A percentile compares a stretch with the other conserved stretches of the same genome.
phyloP scores from a whole-genome alignment of 2,113 vertebrate species.

The Fregetta grallaria region DNA sequence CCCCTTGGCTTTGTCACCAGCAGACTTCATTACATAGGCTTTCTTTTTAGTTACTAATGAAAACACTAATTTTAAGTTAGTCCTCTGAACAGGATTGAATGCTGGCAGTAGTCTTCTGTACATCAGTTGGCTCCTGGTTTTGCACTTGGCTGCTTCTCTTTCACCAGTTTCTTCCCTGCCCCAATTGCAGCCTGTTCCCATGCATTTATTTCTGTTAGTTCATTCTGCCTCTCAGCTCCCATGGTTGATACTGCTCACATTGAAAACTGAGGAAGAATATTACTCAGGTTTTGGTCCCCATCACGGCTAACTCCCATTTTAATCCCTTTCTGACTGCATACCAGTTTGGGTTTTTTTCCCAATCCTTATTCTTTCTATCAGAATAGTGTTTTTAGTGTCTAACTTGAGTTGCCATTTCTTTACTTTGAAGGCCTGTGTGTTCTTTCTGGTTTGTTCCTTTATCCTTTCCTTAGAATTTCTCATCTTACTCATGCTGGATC shows the following conservation, averaged over 20 bases:
- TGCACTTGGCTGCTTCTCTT: neutral
- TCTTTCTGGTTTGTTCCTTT: neutral
- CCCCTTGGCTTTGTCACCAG: neutral
- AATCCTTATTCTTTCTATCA: neutral
- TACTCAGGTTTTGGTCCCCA: neutral
- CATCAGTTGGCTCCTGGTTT: neutral
- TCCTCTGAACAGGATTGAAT: neutral
- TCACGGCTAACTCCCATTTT: neutral
- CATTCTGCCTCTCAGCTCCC: neutral
- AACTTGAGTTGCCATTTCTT: neutral
- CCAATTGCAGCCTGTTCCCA: rapidly evolving
- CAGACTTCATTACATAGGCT: neutral
- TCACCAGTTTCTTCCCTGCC: neutral
- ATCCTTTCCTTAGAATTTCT: neutral
- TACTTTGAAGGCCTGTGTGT: neutral
- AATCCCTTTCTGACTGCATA: neutral
- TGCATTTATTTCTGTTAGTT: neutral
- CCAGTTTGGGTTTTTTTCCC: neutral
- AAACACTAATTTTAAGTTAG: neutral
- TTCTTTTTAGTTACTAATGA: neutral
- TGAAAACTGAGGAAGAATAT: neutral
- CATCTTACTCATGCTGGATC: neutral
- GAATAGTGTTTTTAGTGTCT: neutral
- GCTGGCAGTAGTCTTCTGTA: neutral
- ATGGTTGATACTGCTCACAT: neutral